Percentiles rank a stretch among this genome's conserved stretches.
These are phyloP conservation scores for Trachymyrmex septentrionalis DNA, from an alignment of 1,140 invertebrate genomes.

Conservation along the genomic window DNA sequence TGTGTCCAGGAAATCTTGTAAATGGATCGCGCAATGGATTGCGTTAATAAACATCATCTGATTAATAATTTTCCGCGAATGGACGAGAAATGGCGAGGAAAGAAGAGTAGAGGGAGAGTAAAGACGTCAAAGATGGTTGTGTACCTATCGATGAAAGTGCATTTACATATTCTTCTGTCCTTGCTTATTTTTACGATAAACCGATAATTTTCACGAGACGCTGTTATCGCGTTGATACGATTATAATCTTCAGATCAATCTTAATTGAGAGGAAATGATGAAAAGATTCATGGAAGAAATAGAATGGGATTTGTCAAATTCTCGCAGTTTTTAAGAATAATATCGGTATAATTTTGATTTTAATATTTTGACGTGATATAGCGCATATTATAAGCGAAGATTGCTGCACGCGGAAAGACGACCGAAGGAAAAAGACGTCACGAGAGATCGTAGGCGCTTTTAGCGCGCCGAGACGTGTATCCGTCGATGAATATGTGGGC, in stretches of 20 bases:
- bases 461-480: slow-evolving; percentile 72
- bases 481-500: slow-evolving; percentile 75
- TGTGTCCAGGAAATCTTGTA: background rate
- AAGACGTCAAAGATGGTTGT: slow-evolving; percentile 57
- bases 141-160: slow-evolving; percentile 38
- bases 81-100: background rate
- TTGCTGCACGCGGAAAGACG: background rate
- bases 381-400: background rate
- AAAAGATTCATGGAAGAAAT: background rate
- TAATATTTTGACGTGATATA: background rate
- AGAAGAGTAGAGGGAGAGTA: background rate
- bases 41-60: slow-evolving; percentile 26
- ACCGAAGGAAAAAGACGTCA: slow-evolving; percentile 53
- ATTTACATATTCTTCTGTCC: slow-evolving; percentile 22
- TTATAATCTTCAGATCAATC: background rate
- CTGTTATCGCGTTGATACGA: background rate
- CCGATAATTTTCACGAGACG: slow-evolving; percentile 50
- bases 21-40: background rate
- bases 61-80: slow-evolving; percentile 22
- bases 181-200: slow-evolving; percentile 55
- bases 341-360: slow-evolving; percentile 13
- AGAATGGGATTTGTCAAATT: background rate
- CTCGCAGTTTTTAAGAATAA: background rate
- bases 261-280: background rate
- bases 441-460: slow-evolving; percentile 74